Base-by-base conservation (phyloP, 2,888 invertebrate genomes). In the Oligia strigilis region DNA sequence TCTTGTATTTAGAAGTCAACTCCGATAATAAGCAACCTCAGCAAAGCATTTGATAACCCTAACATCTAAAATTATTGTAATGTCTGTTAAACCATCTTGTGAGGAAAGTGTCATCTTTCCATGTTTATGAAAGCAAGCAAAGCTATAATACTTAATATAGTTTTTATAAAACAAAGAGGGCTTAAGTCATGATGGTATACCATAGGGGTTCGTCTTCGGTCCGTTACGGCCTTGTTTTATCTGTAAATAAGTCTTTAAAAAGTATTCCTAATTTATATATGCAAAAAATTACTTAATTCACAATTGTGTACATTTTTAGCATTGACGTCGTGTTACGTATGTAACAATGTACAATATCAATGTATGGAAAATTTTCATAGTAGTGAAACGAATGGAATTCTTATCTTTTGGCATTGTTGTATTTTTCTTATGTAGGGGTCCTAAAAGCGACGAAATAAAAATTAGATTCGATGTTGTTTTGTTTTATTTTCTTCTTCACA, bases 351-450 rank as follows among this genome's bases (percentile, higher is more conserved):
- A 89, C 80, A 79, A 81, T 81, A 82, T 81, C 87, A 81, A 80
- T 75, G 77, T 87, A 83, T 83, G 78, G 40, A 79, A 74, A 74
- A 82, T 70, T 83, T 84, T 89, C 83, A 83, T 81, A 75, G 90
- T 90, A 89, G 90, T 62, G 75, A 89, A 87, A 89, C 85, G 84
- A 88, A 87, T 80, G 88, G 87, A 90, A 86, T 91, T 88, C 90
- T 89, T 90, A 90, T 91, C 91, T 88, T 90, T 90, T 91, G 88
- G 90, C 90, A 90, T 93, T 90, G 93, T 92, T 95, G 94, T 96
- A 95, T 94, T 95, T 95, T 95, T 95, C 94, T 94, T 94, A 93
- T 93, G 95, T 96, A 96, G 96, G 86, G 91, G 91, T 94, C 94
- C 93, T 94, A 91, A 94, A 92, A 93, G 94, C 90, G 95, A 95